Conservation (phyloP, 2,888 invertebrate species). For the Nomada ferruginata region DNA sequence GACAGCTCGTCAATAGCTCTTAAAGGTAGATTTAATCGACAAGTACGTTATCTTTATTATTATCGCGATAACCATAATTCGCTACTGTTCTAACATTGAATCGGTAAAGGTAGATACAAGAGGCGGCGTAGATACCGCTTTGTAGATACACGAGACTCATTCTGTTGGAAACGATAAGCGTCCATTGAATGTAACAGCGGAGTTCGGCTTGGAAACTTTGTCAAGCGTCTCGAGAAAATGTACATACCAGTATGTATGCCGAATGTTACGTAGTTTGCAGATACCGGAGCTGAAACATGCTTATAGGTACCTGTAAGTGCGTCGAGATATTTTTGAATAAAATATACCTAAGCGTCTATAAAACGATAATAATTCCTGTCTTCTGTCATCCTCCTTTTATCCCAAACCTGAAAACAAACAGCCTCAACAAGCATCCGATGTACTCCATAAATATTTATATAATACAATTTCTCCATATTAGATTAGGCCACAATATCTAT, state of each 20-base stretch:
- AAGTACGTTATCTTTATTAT: conserved; percentile 48
- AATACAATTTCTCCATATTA: no score
- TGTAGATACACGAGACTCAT: conserved; percentile 67
- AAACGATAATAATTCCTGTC: neutral
- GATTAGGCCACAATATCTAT: no score
- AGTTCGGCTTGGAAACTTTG: conserved; percentile 41
- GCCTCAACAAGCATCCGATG: no score
- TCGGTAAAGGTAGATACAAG: conserved; percentile 36
- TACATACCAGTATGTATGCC: conserved; percentile 62
- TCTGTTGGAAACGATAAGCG: conserved; percentile 56
- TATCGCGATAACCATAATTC: conserved; percentile 53
- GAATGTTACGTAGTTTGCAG: conserved; percentile 55
- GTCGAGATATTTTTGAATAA: conserved; percentile 52
- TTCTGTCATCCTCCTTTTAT: neutral
- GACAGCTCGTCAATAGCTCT: conserved; percentile 35
- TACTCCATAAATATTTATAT: no score
- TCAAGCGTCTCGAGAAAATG: conserved; percentile 52
- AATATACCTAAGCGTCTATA: conserved; percentile 42
- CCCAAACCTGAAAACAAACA: no score
- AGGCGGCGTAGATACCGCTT: conserved; percentile 30
- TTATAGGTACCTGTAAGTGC: conserved; percentile 55
- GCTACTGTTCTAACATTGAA: conserved; percentile 36
- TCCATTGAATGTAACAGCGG: conserved; percentile 38
- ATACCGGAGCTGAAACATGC: conserved; percentile 45
- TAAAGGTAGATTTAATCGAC: conserved; percentile 42